A percentile compares a stretch with the other conserved stretches of the same genome.
Evolutionary conservation across 2,888 invertebrate genomes (phyloP).

Genomic region (Trisateles emortualis): DNA sequence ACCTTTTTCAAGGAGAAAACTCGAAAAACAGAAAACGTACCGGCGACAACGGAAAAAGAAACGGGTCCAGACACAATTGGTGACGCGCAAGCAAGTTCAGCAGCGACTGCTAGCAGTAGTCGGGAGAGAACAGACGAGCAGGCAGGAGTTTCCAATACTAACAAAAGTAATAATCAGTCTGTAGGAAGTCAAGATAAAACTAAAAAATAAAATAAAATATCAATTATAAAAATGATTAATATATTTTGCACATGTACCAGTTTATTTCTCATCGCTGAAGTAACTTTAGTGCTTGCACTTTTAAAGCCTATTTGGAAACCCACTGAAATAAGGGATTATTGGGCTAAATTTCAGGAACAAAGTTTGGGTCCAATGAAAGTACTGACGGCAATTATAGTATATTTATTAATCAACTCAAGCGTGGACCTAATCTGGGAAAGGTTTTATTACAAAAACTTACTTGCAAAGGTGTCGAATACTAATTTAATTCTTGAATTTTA

Average conservation of each 20-base stretch:
- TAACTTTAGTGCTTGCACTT: slow-evolving; percentile 58
- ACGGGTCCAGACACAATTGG: background rate
- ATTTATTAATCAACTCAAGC: slow-evolving; percentile 53
- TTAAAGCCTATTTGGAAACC: slow-evolving; percentile 69
- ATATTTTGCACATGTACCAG: slow-evolving; percentile 56
- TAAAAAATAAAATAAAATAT: background rate
- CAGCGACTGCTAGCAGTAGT: too few species aligned
- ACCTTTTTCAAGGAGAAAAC: slow-evolving; percentile 50
- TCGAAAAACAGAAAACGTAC: background rate
- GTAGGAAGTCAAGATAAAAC: background rate
- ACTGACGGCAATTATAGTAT: slow-evolving; percentile 35
- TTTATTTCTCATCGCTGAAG: slow-evolving; percentile 56
- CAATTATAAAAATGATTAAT: slow-evolving; percentile 58
- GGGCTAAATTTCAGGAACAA: slow-evolving; percentile 53
- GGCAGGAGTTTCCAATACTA: too few species aligned
- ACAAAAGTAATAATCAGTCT: too few species aligned
- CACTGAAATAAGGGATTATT: slow-evolving; percentile 59
- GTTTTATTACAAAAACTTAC: slow-evolving; percentile 40
- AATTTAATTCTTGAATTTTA: slow-evolving; percentile 57
- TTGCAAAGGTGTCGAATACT: slow-evolving; percentile 47
- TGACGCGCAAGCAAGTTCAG: slow-evolving; percentile 6
- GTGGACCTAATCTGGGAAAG: slow-evolving; percentile 63
- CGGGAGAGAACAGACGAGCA: too few species aligned
- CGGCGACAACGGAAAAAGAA: background rate
- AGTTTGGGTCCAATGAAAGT: slow-evolving; percentile 43